Conservation (phyloP, 2,113 vertebrate species). For the Nansenia antarctica region DNA sequence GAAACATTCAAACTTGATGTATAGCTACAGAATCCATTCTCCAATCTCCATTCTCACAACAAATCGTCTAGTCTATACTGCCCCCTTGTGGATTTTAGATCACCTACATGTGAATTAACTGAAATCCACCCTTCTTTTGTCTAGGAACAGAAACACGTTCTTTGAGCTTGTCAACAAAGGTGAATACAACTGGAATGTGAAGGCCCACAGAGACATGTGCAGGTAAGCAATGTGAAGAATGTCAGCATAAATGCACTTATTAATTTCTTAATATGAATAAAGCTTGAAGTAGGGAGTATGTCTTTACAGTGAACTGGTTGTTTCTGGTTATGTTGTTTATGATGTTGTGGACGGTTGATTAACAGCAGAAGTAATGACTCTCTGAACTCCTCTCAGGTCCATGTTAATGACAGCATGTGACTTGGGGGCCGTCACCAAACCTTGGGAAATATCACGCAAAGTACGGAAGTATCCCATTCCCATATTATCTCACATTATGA, state of each 20-base stretch:
- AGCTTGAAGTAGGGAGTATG: background rate
- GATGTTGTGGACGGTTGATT: background rate
- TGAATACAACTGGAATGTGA: constrained; percentile 93
- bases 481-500: too few relatives aligned
- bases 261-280: background rate
- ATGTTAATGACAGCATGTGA: constrained; percentile 99
- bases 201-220: constrained; percentile 92
- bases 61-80: constrained; percentile 46
- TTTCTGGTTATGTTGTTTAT: background rate
- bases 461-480: too few relatives aligned
- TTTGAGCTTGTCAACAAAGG: constrained; percentile 95
- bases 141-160: constrained; percentile 91
- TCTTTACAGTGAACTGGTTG: background rate
- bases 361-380: background rate
- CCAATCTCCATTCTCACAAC: background rate
- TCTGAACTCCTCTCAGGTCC: constrained; percentile 78
- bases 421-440: constrained; percentile 98
- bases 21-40: background rate
- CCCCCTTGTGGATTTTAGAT: constrained; percentile 63
- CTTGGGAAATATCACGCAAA: constrained; percentile 99
- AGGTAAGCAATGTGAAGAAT: constrained; percentile 69
- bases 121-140: constrained; percentile 32
- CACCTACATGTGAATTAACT: constrained; percentile 18
- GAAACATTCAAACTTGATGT: background rate
- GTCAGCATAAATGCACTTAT: background rate